Conservation (phyloP, 2,888 invertebrate species). For the Ellobium chinense region DNA sequence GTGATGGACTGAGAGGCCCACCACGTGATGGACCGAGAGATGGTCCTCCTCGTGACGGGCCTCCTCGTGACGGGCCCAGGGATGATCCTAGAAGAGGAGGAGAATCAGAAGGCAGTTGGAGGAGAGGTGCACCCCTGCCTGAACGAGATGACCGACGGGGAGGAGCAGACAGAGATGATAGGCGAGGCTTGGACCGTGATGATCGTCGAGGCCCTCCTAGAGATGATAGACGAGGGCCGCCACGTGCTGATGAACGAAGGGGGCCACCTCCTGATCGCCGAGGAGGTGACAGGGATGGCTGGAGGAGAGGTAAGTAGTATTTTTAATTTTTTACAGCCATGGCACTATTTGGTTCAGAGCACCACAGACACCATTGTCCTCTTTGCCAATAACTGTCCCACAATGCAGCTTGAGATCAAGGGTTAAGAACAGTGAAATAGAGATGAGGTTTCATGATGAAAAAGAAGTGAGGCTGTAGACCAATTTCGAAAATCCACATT, state of each 20-base stretch:
- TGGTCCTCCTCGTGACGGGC: conserved; percentile 22
- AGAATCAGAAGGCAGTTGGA: conserved; percentile 30
- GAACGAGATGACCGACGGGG: conserved; percentile 39
- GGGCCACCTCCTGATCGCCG: conserved; percentile 43
- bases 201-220: conserved; percentile 43
- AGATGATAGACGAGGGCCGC: conserved; percentile 43
- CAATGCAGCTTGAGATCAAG: no score
- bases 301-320: conserved; percentile 41
- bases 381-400: no score
- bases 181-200: conserved; percentile 44
- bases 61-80: conserved; percentile 45
- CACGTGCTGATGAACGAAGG: conserved; percentile 45
- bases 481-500: no score
- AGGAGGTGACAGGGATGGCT: conserved; percentile 40
- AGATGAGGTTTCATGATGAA: no score
- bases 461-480: no score
- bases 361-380: no score
- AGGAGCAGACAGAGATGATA: conserved; percentile 33
- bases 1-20: no score
- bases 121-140: conserved; percentile 24
- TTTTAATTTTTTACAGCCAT: not conserved
- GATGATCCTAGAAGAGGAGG: conserved; percentile 29
- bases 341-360: no score
- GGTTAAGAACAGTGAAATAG: no score
- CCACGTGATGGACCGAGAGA: conserved; percentile 36